Percentiles rank a stretch among this genome's conserved stretches.
Evolutionary conservation across 2,888 invertebrate species (phyloP).

Genomic region (Nemotelus pantherinus): DNA sequence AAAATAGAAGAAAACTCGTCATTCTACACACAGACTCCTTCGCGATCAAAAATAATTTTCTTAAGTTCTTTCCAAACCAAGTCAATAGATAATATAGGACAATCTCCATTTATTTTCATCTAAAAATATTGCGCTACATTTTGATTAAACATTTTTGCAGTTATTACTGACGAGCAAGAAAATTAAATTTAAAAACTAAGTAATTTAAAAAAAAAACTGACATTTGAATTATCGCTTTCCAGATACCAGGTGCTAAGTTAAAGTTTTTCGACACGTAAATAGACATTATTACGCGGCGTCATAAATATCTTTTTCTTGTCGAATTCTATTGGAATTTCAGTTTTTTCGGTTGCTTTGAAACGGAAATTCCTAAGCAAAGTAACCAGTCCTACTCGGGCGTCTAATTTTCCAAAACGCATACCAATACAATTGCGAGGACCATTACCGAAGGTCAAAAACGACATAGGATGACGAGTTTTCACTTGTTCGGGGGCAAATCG

Average conservation of each 20-base stretch:
- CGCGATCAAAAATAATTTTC: no score
- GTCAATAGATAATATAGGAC: no score
- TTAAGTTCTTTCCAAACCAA: no score
- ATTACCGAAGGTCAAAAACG: slow-evolving; percentile 65
- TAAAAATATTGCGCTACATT: no score
- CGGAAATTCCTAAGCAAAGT: slow-evolving; percentile 14
- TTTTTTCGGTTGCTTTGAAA: slow-evolving; percentile 16
- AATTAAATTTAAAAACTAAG: background rate
- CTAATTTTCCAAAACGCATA: slow-evolving; percentile 38
- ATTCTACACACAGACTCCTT: no score
- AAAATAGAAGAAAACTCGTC: no score
- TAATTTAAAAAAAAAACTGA: background rate
- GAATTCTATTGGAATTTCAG: slow-evolving; percentile 30
- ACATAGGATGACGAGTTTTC: slow-evolving; percentile 60
- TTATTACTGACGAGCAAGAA: background rate
- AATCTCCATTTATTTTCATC: no score
- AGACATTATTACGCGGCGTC: slow-evolving; percentile 31
- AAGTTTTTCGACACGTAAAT: slow-evolving; percentile 53
- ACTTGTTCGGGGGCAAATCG: slow-evolving; percentile 69
- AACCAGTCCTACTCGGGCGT: slow-evolving; percentile 29
- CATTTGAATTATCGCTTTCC: slow-evolving; percentile 44
- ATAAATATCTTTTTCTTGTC: slow-evolving; percentile 3
- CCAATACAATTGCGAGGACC: slow-evolving; percentile 70
- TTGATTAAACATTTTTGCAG: background rate
- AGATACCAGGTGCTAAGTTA: slow-evolving; percentile 15